Evolutionary conservation across 2,888 invertebrate genomes (phyloP).

Genomic region (Sisyra nigra): DNA sequence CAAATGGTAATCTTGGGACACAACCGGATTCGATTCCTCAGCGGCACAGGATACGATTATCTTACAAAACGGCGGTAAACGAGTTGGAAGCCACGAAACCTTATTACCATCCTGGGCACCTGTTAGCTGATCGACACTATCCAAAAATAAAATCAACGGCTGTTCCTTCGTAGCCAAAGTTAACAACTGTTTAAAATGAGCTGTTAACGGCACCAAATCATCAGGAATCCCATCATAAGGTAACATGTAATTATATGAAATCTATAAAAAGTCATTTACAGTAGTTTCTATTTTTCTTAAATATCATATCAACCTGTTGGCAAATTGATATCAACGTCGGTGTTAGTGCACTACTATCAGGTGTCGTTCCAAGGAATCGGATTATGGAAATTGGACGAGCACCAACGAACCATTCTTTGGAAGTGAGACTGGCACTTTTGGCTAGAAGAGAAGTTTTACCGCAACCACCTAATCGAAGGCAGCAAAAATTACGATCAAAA

Average conservation of each 20-base stretch:
- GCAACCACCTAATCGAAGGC: constrained; percentile 62
- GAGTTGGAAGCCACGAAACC: constrained; percentile 88
- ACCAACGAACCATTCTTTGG: constrained; percentile 54
- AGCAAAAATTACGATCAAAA: constrained; percentile 1
- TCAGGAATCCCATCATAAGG: constrained; percentile 91
- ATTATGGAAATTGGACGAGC: constrained; percentile 74
- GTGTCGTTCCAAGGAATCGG: constrained; percentile 90
- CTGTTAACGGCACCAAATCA: constrained; percentile 87
- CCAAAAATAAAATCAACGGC: constrained; percentile 80
- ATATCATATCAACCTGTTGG: no score
- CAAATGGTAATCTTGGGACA: constrained; percentile 75
- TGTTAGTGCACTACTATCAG: constrained; percentile 87
- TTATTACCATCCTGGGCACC: constrained; percentile 89
- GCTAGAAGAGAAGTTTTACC: constrained; percentile 94
- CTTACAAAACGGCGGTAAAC: constrained; percentile 80
- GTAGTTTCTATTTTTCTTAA: no score
- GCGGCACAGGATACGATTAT: constrained; percentile 83
- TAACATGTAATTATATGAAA: constrained; percentile 80
- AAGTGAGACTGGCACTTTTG: constrained; percentile 72
- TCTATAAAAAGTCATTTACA: constrained; percentile 32
- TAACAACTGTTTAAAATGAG: constrained; percentile 87
- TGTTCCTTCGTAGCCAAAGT: constrained; percentile 67
- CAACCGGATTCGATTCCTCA: constrained; percentile 71
- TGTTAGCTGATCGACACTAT: constrained; percentile 93
- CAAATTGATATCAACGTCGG: constrained; percentile 91